Conservation (phyloP, 2,888 invertebrate genomes). For the Imbricaverruca yamaguchii region DNA sequence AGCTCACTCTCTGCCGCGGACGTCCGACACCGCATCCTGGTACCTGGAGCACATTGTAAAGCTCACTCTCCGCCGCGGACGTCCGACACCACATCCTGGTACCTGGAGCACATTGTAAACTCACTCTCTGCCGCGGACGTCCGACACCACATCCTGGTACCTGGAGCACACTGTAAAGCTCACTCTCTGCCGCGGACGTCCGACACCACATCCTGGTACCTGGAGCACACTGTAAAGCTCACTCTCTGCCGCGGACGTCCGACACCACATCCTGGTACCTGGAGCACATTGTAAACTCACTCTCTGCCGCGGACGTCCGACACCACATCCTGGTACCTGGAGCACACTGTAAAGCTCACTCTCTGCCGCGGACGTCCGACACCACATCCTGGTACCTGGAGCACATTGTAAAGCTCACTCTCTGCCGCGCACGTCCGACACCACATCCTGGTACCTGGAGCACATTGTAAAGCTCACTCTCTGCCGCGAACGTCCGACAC, state of each 20-base stretch:
- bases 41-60: not conserved
- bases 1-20: no score
- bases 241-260: constrained; percentile 9
- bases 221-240: not conserved
- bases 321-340: constrained; percentile 17
- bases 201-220: constrained; percentile 7
- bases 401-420: no score
- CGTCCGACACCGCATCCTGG: constrained; percentile 3
- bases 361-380: not conserved
- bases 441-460: constrained; percentile 15
- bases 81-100: constrained; percentile 7
- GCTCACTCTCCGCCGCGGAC: no score
- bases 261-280: constrained; percentile 11
- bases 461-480: no score
- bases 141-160: constrained; percentile 7
- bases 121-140: no score
- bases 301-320: not conserved
- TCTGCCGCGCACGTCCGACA: not conserved
- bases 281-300: not conserved
- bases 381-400: constrained; percentile 17
- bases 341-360: no score
- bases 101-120: not conserved
- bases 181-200: no score
- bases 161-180: not conserved
- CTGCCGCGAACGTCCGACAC: not conserved